These are phyloP conservation scores for Netta rufina DNA, from an alignment of 2,797 vertebrate genomes.

Conservation along the genomic window DNA sequence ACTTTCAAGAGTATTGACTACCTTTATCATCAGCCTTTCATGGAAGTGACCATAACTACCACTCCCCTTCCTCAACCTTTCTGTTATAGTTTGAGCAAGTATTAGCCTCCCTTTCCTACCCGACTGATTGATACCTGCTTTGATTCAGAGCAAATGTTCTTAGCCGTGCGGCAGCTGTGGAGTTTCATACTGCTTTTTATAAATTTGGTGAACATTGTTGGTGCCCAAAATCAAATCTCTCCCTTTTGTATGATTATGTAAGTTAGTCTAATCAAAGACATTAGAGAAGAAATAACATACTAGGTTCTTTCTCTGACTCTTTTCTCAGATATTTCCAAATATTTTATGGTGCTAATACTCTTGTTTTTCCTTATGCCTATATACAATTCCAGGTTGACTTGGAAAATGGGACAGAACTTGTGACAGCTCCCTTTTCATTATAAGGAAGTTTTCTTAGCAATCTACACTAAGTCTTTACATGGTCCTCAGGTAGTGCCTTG, in stretches of 20 bases:
- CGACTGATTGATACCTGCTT: not conserved
- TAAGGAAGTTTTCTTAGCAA: not conserved
- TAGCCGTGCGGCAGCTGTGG: not conserved
- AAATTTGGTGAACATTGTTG: not conserved
- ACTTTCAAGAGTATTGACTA: not conserved
- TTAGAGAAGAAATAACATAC: not conserved
- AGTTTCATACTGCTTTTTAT: rapidly evolving
- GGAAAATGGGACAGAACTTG: not conserved
- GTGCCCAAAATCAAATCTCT: not conserved
- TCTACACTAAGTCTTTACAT: not conserved
- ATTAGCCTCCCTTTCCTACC: not conserved
- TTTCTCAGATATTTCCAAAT: not conserved
- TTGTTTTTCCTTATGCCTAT: not conserved
- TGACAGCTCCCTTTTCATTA: not conserved
- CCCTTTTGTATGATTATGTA: not conserved
- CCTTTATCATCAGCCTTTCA: not conserved
- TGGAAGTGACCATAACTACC: not conserved
- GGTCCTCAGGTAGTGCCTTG: not conserved
- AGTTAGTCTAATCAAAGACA: not conserved
- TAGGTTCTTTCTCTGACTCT: not conserved
- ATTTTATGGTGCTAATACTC: not conserved
- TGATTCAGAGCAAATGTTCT: not conserved
- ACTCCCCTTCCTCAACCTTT: not conserved
- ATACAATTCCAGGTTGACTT: not conserved
- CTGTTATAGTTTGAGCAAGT: not conserved